Evolutionary conservation across 2,797 vertebrate species (phyloP).

Genomic region (Lacerta viridis): DNA sequence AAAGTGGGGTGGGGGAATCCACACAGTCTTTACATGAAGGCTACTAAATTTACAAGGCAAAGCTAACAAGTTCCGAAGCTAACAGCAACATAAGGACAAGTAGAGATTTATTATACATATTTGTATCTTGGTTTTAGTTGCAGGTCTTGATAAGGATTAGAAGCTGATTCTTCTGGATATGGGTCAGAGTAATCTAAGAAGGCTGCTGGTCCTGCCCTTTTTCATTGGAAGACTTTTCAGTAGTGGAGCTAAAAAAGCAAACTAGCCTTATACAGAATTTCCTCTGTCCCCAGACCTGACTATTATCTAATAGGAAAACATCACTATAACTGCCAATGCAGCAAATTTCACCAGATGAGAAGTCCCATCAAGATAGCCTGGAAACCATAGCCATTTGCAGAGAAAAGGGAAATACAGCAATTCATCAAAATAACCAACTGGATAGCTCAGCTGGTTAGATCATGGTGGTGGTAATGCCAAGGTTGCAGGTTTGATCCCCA

Average conservation of each 20-base stretch:
- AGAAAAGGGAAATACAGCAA: not conserved
- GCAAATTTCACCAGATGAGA: not conserved
- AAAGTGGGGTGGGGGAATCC: not conserved
- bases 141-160: not conserved
- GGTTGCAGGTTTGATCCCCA: too few relatives aligned
- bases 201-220: not conserved
- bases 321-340: too few relatives aligned
- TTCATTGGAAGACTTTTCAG: not conserved
- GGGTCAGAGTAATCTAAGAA: slow-evolving; percentile 11
- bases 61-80: too few relatives aligned
- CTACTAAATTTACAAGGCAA: slow-evolving; percentile 18
- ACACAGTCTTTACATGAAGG: slow-evolving; percentile 7
- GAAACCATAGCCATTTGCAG: not conserved
- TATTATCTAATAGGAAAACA: not conserved
- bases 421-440: not conserved
- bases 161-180: not conserved
- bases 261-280: not conserved
- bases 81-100: not conserved
- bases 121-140: not conserved
- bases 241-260: not conserved
- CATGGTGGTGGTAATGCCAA: too few relatives aligned
- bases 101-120: not conserved
- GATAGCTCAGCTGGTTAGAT: not conserved
- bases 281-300: too few relatives aligned
- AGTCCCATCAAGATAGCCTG: not conserved